phyloP scores from a whole-genome alignment of 2,888 invertebrate genomes.

The Brachypterus glaber region DNA sequence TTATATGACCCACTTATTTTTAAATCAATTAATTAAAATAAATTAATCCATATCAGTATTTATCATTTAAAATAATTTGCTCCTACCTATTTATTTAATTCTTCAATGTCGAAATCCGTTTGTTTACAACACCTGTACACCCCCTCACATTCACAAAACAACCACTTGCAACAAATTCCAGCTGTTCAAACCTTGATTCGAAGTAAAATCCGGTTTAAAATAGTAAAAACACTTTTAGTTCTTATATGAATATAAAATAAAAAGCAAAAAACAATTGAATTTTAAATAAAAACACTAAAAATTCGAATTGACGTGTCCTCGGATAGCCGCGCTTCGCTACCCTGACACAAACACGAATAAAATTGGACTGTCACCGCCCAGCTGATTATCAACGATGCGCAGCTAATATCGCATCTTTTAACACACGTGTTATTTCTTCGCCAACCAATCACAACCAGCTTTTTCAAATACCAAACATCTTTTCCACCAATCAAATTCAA shows the following conservation, averaged over 20 bases:
- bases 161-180: too few relatives aligned
- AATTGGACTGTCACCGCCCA: conserved; percentile 24
- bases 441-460: conserved; percentile 19
- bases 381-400: conserved; percentile 24
- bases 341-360: conserved; percentile 21
- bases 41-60: too few relatives aligned
- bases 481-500: conserved; percentile 17
- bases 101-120: conserved; percentile 10
- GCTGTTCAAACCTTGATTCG: too few relatives aligned
- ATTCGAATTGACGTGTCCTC: conserved; percentile 16
- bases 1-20: too few relatives aligned
- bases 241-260: too few relatives aligned
- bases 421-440: conserved; percentile 20
- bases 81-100: too few relatives aligned
- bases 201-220: too few relatives aligned
- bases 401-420: conserved; percentile 22
- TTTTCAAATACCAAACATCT: neutral
- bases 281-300: conserved; percentile 4
- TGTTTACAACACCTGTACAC: conserved; percentile 14
- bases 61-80: too few relatives aligned
- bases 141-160: conserved; percentile 15
- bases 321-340: conserved; percentile 15
- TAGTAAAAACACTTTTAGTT: too few relatives aligned
- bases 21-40: too few relatives aligned
- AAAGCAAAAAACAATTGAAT: too few relatives aligned